These are phyloP conservation scores for Pteromalus puparum DNA, from an alignment of 1,140 invertebrate species.

Conservation along the genomic window DNA sequence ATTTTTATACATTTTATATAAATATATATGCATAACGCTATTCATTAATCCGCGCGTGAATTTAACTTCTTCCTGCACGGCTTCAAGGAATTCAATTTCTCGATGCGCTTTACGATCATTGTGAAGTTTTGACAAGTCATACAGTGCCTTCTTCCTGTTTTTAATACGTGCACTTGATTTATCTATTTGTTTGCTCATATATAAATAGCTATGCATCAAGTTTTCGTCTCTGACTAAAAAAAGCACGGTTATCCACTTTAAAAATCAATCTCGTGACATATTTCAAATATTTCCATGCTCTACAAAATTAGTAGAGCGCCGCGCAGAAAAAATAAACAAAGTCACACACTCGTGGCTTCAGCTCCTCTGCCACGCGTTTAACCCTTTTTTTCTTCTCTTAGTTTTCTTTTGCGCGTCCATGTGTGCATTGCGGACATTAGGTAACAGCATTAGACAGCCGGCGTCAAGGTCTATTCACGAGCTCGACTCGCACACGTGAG, in stretches of 20 bases:
- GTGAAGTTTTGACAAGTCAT: neutral
- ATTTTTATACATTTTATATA: neutral
- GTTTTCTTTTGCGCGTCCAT: neutral
- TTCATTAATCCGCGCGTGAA: neutral
- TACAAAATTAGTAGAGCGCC: too few species aligned
- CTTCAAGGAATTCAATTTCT: neutral
- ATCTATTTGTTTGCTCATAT: neutral
- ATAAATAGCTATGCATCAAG: neutral
- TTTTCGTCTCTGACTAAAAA: constrained; percentile 7
- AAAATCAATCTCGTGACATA: too few species aligned
- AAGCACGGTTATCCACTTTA: too few species aligned
- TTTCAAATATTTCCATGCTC: too few species aligned
- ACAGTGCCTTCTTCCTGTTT: neutral
- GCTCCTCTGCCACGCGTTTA: neutral
- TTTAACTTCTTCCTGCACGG: neutral
- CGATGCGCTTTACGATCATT: neutral
- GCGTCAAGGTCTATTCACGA: constrained; percentile 30
- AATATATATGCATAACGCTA: neutral
- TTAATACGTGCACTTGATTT: neutral
- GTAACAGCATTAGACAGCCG: constrained; percentile 35
- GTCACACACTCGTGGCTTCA: neutral
- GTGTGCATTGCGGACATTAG: constrained; percentile 39
- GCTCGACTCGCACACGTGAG: neutral
- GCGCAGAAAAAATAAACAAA: too few species aligned
- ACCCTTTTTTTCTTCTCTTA: neutral